Conservation (phyloP, 2,888 invertebrate genomes). For the Smittia sp. region DNA sequence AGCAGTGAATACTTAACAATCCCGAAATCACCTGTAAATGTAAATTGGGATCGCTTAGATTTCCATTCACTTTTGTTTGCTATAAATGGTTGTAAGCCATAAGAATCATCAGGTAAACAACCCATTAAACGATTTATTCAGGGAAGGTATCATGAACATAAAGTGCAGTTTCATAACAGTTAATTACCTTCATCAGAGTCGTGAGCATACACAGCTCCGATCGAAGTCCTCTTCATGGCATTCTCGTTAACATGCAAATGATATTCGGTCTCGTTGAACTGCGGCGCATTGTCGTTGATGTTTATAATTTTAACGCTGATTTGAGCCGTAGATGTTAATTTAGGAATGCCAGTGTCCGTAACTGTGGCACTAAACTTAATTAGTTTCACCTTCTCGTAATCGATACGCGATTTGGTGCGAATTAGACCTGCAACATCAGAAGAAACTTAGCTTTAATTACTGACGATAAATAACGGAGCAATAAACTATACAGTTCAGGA, state of each 20-base stretch:
- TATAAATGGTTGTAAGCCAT: background rate
- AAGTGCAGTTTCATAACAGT: slow-evolving; percentile 17
- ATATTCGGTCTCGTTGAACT: slow-evolving; percentile 67
- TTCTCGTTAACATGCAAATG: slow-evolving; percentile 74
- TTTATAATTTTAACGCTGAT: slow-evolving; percentile 76
- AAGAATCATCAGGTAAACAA: slow-evolving; percentile 16
- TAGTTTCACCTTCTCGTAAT: slow-evolving; percentile 75
- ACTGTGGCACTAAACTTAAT: slow-evolving; percentile 78
- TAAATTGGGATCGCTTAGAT: background rate
- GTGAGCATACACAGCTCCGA: slow-evolving; percentile 69
- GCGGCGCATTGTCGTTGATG: slow-evolving; percentile 84
- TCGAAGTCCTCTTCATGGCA: slow-evolving; percentile 67
- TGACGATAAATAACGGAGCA: no score
- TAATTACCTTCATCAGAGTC: slow-evolving; percentile 73
- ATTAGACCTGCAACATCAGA: slow-evolving; percentile 70
- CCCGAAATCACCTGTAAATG: slow-evolving; percentile 64
- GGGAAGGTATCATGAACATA: background rate
- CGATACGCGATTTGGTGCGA: slow-evolving; percentile 71
- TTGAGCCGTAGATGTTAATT: slow-evolving; percentile 72
- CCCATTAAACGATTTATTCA: background rate
- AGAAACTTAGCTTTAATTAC: no score
- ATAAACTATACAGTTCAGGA: no score
- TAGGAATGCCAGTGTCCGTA: slow-evolving; percentile 83
- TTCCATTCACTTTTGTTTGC: background rate
- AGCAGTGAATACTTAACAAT: slow-evolving; percentile 73